Evolutionary conservation across 2,888 invertebrate species (phyloP).

Genomic region (Tinea trinotella): DNA sequence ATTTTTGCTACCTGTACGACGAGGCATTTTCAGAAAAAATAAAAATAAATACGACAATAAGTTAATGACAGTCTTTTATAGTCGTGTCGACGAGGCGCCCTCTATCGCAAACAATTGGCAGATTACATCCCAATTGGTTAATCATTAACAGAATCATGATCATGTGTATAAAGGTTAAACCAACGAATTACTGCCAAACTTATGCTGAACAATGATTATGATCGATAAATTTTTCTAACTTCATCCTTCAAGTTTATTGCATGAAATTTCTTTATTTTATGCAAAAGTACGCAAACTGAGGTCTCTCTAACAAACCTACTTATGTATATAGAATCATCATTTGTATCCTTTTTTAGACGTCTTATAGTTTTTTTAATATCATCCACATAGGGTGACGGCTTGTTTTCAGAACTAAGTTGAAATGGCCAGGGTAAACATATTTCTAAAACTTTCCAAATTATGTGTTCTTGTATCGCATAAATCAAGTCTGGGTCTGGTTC

Average conservation of each 20-base stretch:
- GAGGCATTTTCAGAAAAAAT: no score
- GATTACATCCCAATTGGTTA: no score
- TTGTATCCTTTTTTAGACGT: slow-evolving; percentile 44
- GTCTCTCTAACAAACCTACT: slow-evolving; percentile 47
- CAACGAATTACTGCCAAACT: no score
- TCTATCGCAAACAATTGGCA: no score
- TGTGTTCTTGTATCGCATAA: slow-evolving; percentile 47
- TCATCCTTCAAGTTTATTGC: slow-evolving; percentile 42
- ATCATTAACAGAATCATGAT: no score
- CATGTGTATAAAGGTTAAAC: no score
- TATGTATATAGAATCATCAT: slow-evolving; percentile 51
- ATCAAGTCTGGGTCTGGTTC: slow-evolving; percentile 35
- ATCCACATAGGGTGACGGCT: slow-evolving; percentile 37
- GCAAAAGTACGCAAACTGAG: slow-evolving; percentile 43
- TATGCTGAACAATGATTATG: no score
- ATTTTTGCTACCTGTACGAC: no score
- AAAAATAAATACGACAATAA: no score
- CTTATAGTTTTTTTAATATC: slow-evolving; percentile 38
- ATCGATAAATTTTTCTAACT: slow-evolving; percentile 12
- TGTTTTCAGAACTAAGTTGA: slow-evolving; percentile 39
- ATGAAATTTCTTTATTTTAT: slow-evolving; percentile 52
- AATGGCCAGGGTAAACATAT: slow-evolving; percentile 61
- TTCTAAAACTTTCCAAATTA: slow-evolving; percentile 52
- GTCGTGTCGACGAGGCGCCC: no score
- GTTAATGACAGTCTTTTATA: no score